phyloP scores from a whole-genome alignment of 2,888 invertebrate genomes.

The Macaria notata region DNA sequence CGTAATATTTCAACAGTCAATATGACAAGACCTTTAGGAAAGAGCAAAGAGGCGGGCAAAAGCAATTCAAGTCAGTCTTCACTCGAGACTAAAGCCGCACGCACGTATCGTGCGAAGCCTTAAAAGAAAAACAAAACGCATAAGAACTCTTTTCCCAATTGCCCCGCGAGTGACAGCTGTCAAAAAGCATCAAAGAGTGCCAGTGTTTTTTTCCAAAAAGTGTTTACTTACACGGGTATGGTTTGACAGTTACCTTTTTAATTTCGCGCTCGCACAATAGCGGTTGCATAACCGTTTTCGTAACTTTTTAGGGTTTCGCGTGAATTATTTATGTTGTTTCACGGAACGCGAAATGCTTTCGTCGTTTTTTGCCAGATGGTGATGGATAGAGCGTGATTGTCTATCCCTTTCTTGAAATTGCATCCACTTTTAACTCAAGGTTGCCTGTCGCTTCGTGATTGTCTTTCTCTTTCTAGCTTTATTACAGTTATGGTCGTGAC shows the following conservation, averaged over 20 bases:
- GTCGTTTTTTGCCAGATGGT: not conserved
- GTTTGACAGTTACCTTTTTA: slow-evolving; percentile 20
- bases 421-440: slow-evolving; percentile 1
- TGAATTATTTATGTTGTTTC: slow-evolving; percentile 12
- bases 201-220: slow-evolving; percentile 28
- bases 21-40: slow-evolving; percentile 20
- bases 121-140: slow-evolving; percentile 11
- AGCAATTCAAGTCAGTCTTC: slow-evolving; percentile 27
- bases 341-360: slow-evolving; percentile 4
- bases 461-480: not conserved
- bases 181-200: slow-evolving; percentile 27
- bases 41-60: slow-evolving; percentile 7
- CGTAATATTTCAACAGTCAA: slow-evolving; percentile 13
- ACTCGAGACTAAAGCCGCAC: slow-evolving; percentile 6
- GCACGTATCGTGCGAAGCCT: slow-evolving; percentile 14
- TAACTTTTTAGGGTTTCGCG: slow-evolving; percentile 32
- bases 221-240: slow-evolving; percentile 27
- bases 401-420: slow-evolving; percentile 7
- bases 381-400: slow-evolving; percentile 1
- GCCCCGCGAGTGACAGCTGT: slow-evolving; percentile 29
- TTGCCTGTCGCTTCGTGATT: not conserved
- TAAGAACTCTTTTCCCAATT: not conserved
- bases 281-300: slow-evolving; percentile 31
- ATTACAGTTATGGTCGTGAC: not conserved
- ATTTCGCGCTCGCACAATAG: slow-evolving; percentile 11